These are phyloP conservation scores for Tragelaphus scriptus DNA, from an alignment of 2,113 vertebrate genomes.

Conservation along the genomic window DNA sequence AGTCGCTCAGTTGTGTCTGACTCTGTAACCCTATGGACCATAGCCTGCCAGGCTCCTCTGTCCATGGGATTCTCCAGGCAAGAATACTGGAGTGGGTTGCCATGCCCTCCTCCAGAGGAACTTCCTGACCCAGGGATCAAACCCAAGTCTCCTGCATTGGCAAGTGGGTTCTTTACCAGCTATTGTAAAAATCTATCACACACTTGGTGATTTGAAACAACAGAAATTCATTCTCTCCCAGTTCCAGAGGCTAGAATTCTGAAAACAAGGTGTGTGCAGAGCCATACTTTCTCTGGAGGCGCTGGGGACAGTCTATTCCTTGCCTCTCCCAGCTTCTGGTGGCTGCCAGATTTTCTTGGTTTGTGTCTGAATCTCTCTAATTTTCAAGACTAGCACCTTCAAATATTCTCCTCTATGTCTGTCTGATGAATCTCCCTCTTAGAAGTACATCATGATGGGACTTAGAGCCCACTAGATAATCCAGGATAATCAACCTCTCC, in stretches of 20 bases:
- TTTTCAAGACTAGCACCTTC: neutral
- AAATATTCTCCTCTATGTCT: neutral
- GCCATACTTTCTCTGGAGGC: rapidly evolving
- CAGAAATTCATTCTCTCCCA: neutral
- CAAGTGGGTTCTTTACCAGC: neutral
- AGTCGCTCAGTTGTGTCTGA: neutral
- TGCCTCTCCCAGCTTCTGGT: neutral
- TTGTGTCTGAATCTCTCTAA: neutral
- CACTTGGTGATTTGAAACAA: neutral
- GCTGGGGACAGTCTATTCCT: neutral
- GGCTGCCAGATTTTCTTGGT: neutral
- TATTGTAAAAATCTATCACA: neutral
- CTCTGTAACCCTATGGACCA: neutral
- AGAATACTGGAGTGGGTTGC: neutral
- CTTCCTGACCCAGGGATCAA: neutral
- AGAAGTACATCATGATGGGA: neutral
- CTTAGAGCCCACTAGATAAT: neutral
- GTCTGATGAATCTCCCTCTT: neutral
- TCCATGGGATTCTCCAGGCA: neutral
- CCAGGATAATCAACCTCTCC: neutral
- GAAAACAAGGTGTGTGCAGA: neutral
- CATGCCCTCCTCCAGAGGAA: neutral
- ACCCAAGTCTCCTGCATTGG: neutral
- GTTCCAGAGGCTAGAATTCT: neutral
- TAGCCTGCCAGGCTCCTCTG: neutral